Percentiles rank a stretch among this genome's conserved stretches.
These are phyloP conservation scores for Ahaetulla prasina DNA, from an alignment of 2,113 vertebrate genomes.

Conservation along the genomic window DNA sequence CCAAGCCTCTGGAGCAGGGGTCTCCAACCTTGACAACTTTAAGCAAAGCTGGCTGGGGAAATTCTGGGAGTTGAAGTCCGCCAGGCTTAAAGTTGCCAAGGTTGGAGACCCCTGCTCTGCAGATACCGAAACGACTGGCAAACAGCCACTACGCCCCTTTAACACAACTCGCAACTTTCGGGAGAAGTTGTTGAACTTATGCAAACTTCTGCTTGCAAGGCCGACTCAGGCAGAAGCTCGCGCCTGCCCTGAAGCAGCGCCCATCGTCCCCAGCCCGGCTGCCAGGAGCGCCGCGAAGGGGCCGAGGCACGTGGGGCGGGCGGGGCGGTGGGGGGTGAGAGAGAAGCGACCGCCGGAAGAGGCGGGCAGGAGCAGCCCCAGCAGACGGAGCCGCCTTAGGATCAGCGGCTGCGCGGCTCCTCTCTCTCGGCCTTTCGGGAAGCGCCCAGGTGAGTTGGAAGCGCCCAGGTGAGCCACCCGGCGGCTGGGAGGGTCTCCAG, in stretches of 20 bases:
- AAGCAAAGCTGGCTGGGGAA: no score
- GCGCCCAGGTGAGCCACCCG: neutral
- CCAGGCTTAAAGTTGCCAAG: no score
- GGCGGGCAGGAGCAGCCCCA: neutral
- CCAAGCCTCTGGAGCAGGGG: neutral
- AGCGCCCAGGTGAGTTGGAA: neutral
- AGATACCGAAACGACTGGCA: no score
- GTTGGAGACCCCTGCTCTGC: no score
- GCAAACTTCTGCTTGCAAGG: neutral
- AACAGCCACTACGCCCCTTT: neutral
- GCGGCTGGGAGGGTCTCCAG: neutral
- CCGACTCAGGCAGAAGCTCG: neutral
- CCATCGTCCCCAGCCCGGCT: neutral
- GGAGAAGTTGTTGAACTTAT: neutral
- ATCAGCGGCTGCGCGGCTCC: neutral
- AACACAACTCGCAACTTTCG: neutral
- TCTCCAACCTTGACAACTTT: no score
- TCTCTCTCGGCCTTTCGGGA: neutral
- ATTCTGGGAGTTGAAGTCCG: no score
- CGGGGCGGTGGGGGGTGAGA: rapidly evolving
- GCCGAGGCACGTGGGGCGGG: neutral
- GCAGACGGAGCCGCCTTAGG: neutral
- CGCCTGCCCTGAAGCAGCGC: no score
- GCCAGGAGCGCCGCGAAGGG: neutral
- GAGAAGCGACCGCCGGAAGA: neutral